These are phyloP conservation scores for Passer domesticus DNA, from an alignment of 2,113 vertebrate species.

Conservation along the genomic window DNA sequence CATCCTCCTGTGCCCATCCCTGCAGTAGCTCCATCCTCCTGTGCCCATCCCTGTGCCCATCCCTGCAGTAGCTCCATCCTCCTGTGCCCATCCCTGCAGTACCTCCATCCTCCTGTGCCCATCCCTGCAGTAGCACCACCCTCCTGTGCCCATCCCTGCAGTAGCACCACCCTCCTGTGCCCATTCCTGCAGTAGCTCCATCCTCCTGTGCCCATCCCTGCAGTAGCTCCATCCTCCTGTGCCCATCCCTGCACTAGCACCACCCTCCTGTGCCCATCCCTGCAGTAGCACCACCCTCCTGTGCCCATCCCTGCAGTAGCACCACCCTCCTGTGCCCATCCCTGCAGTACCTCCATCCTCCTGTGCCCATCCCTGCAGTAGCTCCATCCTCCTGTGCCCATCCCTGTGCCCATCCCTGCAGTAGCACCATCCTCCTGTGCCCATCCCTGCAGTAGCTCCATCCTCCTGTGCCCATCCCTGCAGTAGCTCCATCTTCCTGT, in stretches of 20 bases:
- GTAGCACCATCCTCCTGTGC: rapidly evolving
- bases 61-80: background rate
- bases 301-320: background rate
- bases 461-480: no score
- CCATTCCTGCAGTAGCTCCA: no score
- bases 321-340: rapidly evolving
- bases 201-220: background rate
- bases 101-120: rapidly evolving
- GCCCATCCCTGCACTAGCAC: background rate
- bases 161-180: background rate
- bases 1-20: no score
- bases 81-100: no score
- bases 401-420: rapidly evolving
- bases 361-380: no score
- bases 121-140: background rate
- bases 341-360: background rate
- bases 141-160: rapidly evolving
- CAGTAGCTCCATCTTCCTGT: background rate
- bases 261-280: no score
- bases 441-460: background rate
- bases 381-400: no score
- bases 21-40: background rate
- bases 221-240: rapidly evolving
- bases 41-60: rapidly evolving
- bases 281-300: no score